Percentiles rank a stretch among this genome's conserved stretches.
Conservation (phyloP, 2,888 invertebrate species). For the Caenorhabditis sp. region DNA sequence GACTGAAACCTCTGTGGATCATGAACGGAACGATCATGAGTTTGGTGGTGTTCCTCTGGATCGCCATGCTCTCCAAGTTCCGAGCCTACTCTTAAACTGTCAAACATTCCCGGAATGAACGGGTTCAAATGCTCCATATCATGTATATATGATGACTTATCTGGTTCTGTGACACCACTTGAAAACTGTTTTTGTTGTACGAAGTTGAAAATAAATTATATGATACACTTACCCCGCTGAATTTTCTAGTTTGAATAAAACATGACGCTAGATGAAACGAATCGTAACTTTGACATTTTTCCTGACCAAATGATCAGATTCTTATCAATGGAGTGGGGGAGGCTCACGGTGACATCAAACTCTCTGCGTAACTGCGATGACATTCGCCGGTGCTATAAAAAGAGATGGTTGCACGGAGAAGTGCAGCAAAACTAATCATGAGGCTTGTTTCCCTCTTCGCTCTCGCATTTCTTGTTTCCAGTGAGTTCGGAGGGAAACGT, state of each 20-base stretch:
- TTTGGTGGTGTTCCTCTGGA: slow-evolving; percentile 52
- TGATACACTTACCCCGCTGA: not conserved
- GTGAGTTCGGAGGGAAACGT: not conserved
- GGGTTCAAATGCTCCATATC: slow-evolving; percentile 38
- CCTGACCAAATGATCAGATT: not conserved
- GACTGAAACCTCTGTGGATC: slow-evolving; percentile 65
- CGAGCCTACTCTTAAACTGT: slow-evolving; percentile 35
- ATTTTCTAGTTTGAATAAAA: not conserved
- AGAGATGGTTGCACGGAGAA: not conserved
- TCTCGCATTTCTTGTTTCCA: not conserved
- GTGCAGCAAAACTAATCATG: not conserved
- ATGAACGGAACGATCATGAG: slow-evolving; percentile 61
- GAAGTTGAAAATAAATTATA: not conserved
- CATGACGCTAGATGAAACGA: not conserved
- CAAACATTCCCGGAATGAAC: slow-evolving; percentile 9
- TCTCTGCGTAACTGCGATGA: not conserved
- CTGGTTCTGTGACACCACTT: slow-evolving; percentile 27
- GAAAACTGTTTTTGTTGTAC: not conserved
- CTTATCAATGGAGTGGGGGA: not conserved
- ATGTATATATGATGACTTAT: not conserved
- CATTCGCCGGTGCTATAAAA: not conserved
- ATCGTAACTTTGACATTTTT: not conserved
- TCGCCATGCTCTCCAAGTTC: slow-evolving; percentile 53
- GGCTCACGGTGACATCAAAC: not conserved
- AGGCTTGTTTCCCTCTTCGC: not conserved